A percentile compares a stretch with the other conserved stretches of the same genome.
These are phyloP conservation scores for Ochropacha duplaris DNA, from an alignment of 2,888 invertebrate genomes.

Conservation along the genomic window DNA sequence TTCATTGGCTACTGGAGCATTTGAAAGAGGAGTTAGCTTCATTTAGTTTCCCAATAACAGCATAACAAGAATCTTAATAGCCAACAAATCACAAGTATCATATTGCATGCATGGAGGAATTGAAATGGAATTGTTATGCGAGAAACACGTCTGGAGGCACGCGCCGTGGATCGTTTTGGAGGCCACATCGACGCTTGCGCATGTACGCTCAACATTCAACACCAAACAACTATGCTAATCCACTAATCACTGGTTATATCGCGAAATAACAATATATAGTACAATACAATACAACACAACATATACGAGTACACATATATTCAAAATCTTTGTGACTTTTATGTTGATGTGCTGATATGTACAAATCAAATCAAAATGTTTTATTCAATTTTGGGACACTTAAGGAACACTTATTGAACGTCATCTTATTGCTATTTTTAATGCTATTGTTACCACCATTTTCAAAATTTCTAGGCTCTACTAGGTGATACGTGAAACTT, in stretches of 20 bases:
- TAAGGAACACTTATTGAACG: no score
- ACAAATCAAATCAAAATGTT: no score
- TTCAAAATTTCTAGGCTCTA: no score
- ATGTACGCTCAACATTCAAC: constrained; percentile 30
- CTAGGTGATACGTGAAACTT: neutral
- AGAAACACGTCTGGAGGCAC: constrained; percentile 57
- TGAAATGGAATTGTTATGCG: constrained; percentile 61
- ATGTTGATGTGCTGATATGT: no score
- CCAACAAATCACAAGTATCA: constrained; percentile 24
- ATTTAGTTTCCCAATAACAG: neutral
- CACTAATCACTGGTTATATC: neutral
- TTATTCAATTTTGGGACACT: no score
- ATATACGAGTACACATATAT: neutral
- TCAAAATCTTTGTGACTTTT: neutral
- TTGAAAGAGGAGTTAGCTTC: neutral
- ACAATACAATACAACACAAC: neutral
- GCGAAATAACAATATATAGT: no score
- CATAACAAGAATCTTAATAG: neutral
- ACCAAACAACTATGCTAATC: constrained; percentile 25
- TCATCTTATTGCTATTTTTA: no score
- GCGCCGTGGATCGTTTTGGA: constrained; percentile 54
- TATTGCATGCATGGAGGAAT: constrained; percentile 37
- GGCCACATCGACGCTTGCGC: constrained; percentile 41
- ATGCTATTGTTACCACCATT: no score
- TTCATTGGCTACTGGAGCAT: neutral